A percentile compares a stretch with the other conserved stretches of the same genome.
Evolutionary conservation across 1,140 invertebrate genomes (phyloP).

Genomic region (Meloidogyne chitwoodi): DNA sequence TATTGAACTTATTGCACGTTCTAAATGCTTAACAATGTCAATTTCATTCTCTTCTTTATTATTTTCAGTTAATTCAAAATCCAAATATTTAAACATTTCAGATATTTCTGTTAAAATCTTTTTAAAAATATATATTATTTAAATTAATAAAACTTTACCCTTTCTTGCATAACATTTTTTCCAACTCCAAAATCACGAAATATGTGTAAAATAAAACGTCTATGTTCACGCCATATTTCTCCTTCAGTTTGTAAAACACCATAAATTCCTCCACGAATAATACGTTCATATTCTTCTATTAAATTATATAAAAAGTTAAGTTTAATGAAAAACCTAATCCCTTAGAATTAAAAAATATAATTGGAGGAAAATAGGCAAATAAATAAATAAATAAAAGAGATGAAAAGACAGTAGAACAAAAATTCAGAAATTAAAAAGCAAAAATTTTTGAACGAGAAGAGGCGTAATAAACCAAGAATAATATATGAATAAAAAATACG

Average conservation of each 20-base stretch:
- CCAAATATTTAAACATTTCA: slow-evolving; percentile 5
- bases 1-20: slow-evolving; percentile 23
- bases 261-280: slow-evolving; percentile 20
- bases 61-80: not conserved
- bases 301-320: slow-evolving; percentile 4
- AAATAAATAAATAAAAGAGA: no score
- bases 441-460: no score
- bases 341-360: no score
- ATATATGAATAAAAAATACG: no score
- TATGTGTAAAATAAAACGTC: slow-evolving; percentile 38
- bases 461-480: no score
- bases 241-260: slow-evolving; percentile 32
- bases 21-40: slow-evolving; percentile 33
- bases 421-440: no score
- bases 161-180: slow-evolving; percentile 43
- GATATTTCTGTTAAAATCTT: slow-evolving; percentile 31
- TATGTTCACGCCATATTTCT: slow-evolving; percentile 31
- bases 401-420: no score
- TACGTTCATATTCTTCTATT: slow-evolving; percentile 5
- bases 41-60: slow-evolving; percentile 17
- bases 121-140: slow-evolving; percentile 2
- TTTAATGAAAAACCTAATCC: no score
- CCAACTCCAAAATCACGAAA: slow-evolving; percentile 44
- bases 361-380: no score
- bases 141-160: slow-evolving; percentile 15